phyloP scores from a whole-genome alignment of 2,113 vertebrate genomes.

The Poicephalus meyeri region DNA sequence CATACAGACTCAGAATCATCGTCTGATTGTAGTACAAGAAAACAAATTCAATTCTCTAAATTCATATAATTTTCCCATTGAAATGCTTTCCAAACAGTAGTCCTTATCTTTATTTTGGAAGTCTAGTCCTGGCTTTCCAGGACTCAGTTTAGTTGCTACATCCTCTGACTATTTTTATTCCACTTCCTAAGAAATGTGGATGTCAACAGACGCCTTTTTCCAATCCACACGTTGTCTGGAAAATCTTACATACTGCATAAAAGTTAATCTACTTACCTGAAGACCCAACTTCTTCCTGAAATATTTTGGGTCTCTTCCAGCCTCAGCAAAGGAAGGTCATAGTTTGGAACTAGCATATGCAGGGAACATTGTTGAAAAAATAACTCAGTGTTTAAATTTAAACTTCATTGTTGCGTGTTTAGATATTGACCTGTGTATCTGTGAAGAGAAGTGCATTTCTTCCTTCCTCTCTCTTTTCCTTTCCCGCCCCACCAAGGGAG shows the following conservation, averaged over 20 bases:
- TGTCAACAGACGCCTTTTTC: neutral
- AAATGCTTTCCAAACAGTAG: neutral
- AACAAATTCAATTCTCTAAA: neutral
- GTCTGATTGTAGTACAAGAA: neutral
- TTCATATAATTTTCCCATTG: neutral
- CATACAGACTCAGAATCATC: neutral
- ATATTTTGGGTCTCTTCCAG: conserved; percentile 28
- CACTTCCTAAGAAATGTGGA: neutral
- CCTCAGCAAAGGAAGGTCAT: neutral
- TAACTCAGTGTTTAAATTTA: neutral
- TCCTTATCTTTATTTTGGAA: conserved; percentile 8
- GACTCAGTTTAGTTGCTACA: neutral
- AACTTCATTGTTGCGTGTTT: conserved; percentile 20
- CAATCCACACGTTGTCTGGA: conserved; percentile 35
- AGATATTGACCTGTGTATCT: conserved; percentile 2
- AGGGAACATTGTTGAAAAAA: conserved; percentile 24
- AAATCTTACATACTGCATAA: conserved; percentile 23
- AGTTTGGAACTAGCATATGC: neutral
- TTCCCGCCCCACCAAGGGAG: neutral
- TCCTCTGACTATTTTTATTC: conserved; percentile 23
- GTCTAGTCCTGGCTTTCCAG: neutral
- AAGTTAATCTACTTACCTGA: conserved; percentile 61
- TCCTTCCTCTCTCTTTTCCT: conserved; percentile 38
- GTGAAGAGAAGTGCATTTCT: conserved; percentile 28
- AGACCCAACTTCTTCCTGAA: conserved; percentile 36